Conservation (phyloP, 2,888 invertebrate genomes). For the Marasmarcha lunaedactyla region DNA sequence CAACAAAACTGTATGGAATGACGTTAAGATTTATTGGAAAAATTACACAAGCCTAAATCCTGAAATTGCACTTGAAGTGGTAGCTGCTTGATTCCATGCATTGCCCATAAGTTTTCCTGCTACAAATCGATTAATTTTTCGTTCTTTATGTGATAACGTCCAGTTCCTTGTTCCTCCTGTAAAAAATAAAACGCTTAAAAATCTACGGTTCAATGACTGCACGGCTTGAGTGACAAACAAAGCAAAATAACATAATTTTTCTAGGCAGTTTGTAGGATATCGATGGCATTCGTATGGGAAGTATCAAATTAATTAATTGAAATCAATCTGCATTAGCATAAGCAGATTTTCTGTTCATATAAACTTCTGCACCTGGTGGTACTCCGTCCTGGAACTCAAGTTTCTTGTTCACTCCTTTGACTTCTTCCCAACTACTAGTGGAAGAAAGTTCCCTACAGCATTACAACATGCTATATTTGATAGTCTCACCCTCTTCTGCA, state of each 20-base stretch:
- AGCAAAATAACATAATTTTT: slow-evolving; percentile 9
- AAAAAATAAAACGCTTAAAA: slow-evolving; percentile 7
- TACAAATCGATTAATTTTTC: not conserved
- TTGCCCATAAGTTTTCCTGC: not conserved
- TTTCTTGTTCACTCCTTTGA: slow-evolving; percentile 10
- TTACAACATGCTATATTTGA: slow-evolving; percentile 6
- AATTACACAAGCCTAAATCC: not conserved
- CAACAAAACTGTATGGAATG: not conserved
- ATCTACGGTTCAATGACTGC: slow-evolving; percentile 11
- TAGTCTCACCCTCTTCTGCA: slow-evolving; percentile 6
- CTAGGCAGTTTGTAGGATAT: not conserved
- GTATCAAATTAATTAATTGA: not conserved
- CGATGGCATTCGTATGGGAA: not conserved
- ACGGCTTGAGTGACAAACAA: slow-evolving; percentile 14
- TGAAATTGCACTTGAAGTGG: not conserved
- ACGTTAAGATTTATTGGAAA: not conserved
- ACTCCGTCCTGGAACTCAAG: slow-evolving; percentile 11
- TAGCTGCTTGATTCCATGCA: not conserved
- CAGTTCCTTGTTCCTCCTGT: slow-evolving; percentile 4
- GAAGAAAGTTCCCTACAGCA: slow-evolving; percentile 3
- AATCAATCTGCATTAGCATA: slow-evolving; percentile 1
- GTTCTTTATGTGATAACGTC: slow-evolving; percentile 1
- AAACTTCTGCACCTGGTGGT: slow-evolving; percentile 6
- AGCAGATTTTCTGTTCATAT: slow-evolving; percentile 2
- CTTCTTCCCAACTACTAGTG: slow-evolving; percentile 2